phyloP scores from a whole-genome alignment of 2,888 invertebrate genomes.

The Beris morrisii region DNA sequence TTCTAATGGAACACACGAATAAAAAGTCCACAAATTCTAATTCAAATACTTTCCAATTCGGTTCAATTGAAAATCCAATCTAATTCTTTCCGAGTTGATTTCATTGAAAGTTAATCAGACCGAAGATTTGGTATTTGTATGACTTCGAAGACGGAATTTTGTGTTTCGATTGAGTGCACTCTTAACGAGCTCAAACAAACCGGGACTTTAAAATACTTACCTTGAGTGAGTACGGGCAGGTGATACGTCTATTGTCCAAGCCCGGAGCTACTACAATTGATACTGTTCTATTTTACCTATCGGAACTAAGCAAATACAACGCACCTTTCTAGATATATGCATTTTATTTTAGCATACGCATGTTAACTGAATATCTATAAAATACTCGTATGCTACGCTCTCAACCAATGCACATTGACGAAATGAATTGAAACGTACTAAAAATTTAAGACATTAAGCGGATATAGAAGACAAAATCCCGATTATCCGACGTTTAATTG shows the following conservation, averaged over 20 bases:
- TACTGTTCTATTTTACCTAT: too few relatives aligned
- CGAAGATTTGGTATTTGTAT: slow-evolving; percentile 20
- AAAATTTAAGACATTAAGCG: slow-evolving; percentile 18
- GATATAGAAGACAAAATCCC: slow-evolving; percentile 3
- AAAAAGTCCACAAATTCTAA: neutral
- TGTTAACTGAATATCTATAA: too few relatives aligned
- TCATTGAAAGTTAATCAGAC: slow-evolving; percentile 22
- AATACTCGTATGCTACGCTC: neutral
- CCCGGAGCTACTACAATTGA: too few relatives aligned
- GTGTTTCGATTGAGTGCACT: slow-evolving; percentile 9
- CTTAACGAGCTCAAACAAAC: too few relatives aligned
- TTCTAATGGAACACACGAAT: neutral
- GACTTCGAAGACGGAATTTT: neutral
- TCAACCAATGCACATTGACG: neutral
- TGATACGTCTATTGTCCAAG: too few relatives aligned
- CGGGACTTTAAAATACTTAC: too few relatives aligned
- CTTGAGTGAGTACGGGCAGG: too few relatives aligned
- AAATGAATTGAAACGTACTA: neutral
- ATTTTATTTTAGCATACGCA: too few relatives aligned
- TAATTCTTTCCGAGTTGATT: slow-evolving; percentile 11
- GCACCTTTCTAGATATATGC: too few relatives aligned
- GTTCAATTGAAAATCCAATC: neutral
- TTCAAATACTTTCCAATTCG: slow-evolving; percentile 13
- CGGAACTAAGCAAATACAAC: too few relatives aligned
- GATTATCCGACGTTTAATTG: neutral